These are phyloP conservation scores for Blera fallax DNA, from an alignment of 2,888 invertebrate genomes.

Conservation along the genomic window DNA sequence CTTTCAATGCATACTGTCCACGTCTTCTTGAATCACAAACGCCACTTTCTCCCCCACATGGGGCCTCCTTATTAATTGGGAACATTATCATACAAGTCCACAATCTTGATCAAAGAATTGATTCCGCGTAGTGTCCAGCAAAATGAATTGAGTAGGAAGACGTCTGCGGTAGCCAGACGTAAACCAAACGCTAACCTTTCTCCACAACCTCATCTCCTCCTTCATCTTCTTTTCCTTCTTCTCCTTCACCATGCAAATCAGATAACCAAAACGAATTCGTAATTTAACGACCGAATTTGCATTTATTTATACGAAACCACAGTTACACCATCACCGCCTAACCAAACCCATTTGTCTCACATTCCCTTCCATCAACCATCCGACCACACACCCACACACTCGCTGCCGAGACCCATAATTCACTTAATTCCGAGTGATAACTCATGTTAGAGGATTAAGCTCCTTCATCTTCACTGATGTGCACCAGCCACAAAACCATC, in stretches of 20 bases:
- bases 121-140: background rate
- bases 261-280: slow-evolving; percentile 46
- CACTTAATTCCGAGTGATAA: slow-evolving; percentile 72
- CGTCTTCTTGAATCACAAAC: background rate
- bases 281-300: slow-evolving; percentile 66
- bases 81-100: background rate
- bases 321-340: slow-evolving; percentile 4
- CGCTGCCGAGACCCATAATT: slow-evolving; percentile 69
- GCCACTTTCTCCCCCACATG: background rate
- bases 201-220: too few relatives aligned
- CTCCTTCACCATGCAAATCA: slow-evolving; percentile 40
- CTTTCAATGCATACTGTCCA: background rate
- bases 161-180: background rate
- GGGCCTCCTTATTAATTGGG: background rate
- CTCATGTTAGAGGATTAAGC: slow-evolving; percentile 63
- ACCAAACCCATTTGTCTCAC: slow-evolving; percentile 53
- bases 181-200: background rate
- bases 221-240: too few relatives aligned
- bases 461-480: slow-evolving; percentile 19
- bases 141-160: background rate
- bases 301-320: slow-evolving; percentile 53
- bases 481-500: slow-evolving; percentile 58
- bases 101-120: background rate
- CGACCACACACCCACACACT: slow-evolving; percentile 3
- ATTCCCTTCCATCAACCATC: slow-evolving; percentile 41